Evolutionary conservation across 2,113 vertebrate species (phyloP).

Genomic region (Columba janthina): DNA sequence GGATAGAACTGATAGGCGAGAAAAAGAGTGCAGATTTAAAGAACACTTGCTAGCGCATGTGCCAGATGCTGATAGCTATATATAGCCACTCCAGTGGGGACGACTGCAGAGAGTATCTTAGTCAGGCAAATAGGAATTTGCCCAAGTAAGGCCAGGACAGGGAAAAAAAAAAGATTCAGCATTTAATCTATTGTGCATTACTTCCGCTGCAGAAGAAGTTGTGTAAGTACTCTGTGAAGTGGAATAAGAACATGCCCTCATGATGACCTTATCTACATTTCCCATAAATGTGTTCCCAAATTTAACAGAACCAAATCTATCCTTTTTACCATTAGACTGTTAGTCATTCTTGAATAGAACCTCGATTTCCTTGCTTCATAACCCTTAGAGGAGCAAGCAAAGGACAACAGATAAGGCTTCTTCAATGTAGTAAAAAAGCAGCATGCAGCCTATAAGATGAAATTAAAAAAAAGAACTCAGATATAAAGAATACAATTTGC

Average conservation of each 20-base stretch:
- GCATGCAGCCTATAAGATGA: not conserved
- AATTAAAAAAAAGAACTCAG: not conserved
- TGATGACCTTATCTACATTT: not conserved
- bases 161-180: not conserved
- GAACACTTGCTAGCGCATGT: not conserved
- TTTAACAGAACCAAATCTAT: conserved; percentile 15
- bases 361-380: not conserved
- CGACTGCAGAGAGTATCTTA: not conserved
- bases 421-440: not conserved
- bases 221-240: not conserved
- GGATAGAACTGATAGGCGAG: not conserved
- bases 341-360: not conserved
- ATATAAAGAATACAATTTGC: conserved; percentile 1
- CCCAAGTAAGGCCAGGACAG: not conserved
- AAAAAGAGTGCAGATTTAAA: conserved; percentile 1
- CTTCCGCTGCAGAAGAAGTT: not conserved
- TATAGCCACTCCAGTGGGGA: not conserved
- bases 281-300: conserved; percentile 4
- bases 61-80: conserved; percentile 46
- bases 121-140: not conserved
- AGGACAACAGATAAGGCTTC: not conserved
- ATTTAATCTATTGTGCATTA: not conserved
- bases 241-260: not conserved
- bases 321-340: not conserved
- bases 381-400: conserved; percentile 1